These are phyloP conservation scores for Stegostoma tigrinum DNA, from an alignment of 2,113 vertebrate species.

Conservation along the genomic window DNA sequence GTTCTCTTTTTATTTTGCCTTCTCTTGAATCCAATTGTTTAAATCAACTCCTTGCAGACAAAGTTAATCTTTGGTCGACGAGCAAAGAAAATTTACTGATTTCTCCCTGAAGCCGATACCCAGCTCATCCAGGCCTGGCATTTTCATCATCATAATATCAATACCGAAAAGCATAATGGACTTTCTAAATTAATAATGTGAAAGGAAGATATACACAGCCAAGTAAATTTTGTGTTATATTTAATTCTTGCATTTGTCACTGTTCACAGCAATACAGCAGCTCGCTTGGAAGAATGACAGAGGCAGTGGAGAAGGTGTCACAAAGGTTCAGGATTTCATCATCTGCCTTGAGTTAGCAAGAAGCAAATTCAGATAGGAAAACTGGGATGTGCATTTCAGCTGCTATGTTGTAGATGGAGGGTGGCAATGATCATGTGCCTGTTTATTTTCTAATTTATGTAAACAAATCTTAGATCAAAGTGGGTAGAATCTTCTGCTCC, in stretches of 20 bases:
- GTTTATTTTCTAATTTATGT: neutral
- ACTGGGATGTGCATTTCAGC: conserved; percentile 48
- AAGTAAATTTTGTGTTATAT: conserved; percentile 64
- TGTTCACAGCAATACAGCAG: conserved; percentile 61
- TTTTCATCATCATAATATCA: conserved; percentile 46
- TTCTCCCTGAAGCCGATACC: conserved; percentile 20
- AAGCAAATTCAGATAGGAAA: conserved; percentile 47
- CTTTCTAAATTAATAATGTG: conserved; percentile 68
- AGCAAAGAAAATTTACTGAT: neutral
- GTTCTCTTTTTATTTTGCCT: neutral
- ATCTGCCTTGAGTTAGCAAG: conserved; percentile 49
- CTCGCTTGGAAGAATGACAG: conserved; percentile 59
- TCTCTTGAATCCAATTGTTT: conserved; percentile 4
- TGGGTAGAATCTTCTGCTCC: neutral
- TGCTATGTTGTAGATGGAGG: neutral
- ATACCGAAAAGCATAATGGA: conserved; percentile 52
- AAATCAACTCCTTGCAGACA: conserved; percentile 5
- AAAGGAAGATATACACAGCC: conserved; percentile 64
- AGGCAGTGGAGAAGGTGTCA: conserved; percentile 55
- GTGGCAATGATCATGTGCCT: neutral
- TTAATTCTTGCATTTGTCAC: conserved; percentile 71
- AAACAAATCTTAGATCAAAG: neutral
- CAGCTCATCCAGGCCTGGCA: conserved; percentile 42
- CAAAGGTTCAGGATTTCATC: conserved; percentile 71
- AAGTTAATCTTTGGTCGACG: neutral